Percentiles rank a stretch among this genome's conserved stretches.
These are phyloP conservation scores for Heteractis magnifica DNA, from an alignment of 92 coral and sea anemone genomes.

Conservation along the genomic window DNA sequence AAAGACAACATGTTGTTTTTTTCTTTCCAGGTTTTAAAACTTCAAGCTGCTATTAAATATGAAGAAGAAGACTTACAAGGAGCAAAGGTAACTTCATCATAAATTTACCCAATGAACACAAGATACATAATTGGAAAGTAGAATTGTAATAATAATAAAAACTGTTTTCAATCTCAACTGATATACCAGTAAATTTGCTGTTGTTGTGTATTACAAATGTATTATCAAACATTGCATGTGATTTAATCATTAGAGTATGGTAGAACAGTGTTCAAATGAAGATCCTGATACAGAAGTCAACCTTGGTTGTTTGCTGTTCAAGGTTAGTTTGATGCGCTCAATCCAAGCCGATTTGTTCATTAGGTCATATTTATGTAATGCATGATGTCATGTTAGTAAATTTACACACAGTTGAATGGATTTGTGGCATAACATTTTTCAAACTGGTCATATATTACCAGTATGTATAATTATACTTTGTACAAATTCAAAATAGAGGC, in stretches of 20 bases:
- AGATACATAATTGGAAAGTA: neutral
- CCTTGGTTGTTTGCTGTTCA: conserved; percentile 92
- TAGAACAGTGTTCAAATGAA: conserved; percentile 91
- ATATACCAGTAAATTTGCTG: too few species aligned
- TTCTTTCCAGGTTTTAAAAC: conserved; percentile 68
- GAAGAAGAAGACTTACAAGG: conserved; percentile 96
- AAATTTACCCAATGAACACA: neutral
- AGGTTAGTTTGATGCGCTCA: conserved; percentile 46
- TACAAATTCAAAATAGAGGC: too few species aligned
- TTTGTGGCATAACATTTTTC: too few species aligned
- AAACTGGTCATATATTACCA: too few species aligned
- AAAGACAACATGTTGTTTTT: neutral
- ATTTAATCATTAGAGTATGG: conserved; percentile 76
- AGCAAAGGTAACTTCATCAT: conserved; percentile 64
- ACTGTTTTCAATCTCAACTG: too few species aligned
- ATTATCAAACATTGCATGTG: too few species aligned
- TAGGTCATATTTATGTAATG: too few species aligned
- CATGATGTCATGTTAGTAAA: too few species aligned
- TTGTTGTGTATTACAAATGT: too few species aligned
- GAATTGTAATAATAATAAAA: neutral
- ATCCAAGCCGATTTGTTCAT: too few species aligned
- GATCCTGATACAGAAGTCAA: conserved; percentile 96
- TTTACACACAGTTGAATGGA: too few species aligned
- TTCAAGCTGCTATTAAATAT: conserved; percentile 97
- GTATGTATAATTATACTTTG: too few species aligned